Base-by-base conservation (phyloP, 2,113 vertebrate genomes). In the Setophaga coronata region DNA sequence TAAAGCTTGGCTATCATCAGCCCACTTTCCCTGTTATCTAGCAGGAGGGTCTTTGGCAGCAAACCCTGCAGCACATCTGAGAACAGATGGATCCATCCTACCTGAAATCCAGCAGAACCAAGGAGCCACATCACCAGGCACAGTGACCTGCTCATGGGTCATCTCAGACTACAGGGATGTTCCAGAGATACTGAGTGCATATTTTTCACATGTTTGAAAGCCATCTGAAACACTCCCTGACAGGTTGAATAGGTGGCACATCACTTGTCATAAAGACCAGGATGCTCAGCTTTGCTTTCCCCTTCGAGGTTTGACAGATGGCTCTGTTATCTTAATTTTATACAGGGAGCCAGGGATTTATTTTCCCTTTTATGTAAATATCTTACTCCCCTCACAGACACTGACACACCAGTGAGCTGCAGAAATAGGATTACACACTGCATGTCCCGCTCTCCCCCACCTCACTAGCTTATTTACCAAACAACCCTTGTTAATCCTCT, bases 391-490 rank as follows among this genome's bases (percentile, higher is more conserved):
- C 34, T 90, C 57, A 66, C 48, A 90, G 71, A 70, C 38, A 77
- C 26, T 23, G 56, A 73, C 70, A 93, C 56, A 73, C 24, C 54
- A 96, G 70, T 61, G 60, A 92, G 90, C 89, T 94, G 80, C 72
- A 87, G 74, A 94, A 94, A 97, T 18, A 91, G 71, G 87, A 96
- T 97, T 97, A 93, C 60, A 86, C 62, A 91, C 72, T 84, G 65
- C 48, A 67, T 31, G 66, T 71, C 71, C 54, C 4, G 14, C 38
- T 78, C 72, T 92, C 38, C 50, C 50, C n/a, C 53, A 45, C 90
- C 54, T 79, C 77, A 87, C 69, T 50, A 89, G 23, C 77, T 91
- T 93, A 90, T 93, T 97, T 95, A 97, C 87, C 50, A 76, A 95
- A 93, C 57, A 83, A 81, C 23, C 31, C n/a, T 40, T 0, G 0